Evolutionary conservation across 2,113 vertebrate species (phyloP), one percentile per base, ranked within the genome.

Genomic region (Trematocara unimaculatum): DNA sequence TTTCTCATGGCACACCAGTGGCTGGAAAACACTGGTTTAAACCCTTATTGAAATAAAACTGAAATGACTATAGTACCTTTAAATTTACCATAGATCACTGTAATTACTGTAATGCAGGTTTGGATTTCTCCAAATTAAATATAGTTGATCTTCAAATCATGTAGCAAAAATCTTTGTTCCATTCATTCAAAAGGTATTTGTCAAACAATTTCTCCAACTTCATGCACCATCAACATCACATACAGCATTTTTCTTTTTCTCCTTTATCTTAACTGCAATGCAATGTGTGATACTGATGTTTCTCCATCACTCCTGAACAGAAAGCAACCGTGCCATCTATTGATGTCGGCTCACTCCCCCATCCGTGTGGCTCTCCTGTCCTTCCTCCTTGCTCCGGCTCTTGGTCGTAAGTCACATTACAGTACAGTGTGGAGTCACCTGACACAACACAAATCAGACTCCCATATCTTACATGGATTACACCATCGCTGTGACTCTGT

Each of bases 401-500:
- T 93, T 9, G 95, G 94, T 89, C 94, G 96, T 96, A 94, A 96
- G 96, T 96, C 60, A 89, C 55, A 26, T 64, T 20, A 20, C 47
- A 47, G 31, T 5, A 33, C 14, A 64, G 10, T 15, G 12, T 33
- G 14, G 14, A n/a, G 5, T 79, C 79, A 74, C 60, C 14, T 14
- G 18, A 87, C 62, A 7, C 33, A 5, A 74, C 9, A 49, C 60
- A 53, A n/a, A 47, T 51, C 54, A 29, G 10, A 31, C 40, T 26
- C 17, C 26, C 29, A 1, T 33, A 11, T 18, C 6, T 18, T 38
- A 29, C 31, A 60, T 33, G 35, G 6, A 38, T 14, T 47, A 23
- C 20, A 14, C 51, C 40, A 40, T 40, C 47, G 35, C 7, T 15
- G 45, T 64, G n/a, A 80, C 51, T 54, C 31, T 81, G 86, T 60